Evolutionary conservation across 2,797 vertebrate genomes (phyloP).

Genomic region (Eulemur coronatus): DNA sequence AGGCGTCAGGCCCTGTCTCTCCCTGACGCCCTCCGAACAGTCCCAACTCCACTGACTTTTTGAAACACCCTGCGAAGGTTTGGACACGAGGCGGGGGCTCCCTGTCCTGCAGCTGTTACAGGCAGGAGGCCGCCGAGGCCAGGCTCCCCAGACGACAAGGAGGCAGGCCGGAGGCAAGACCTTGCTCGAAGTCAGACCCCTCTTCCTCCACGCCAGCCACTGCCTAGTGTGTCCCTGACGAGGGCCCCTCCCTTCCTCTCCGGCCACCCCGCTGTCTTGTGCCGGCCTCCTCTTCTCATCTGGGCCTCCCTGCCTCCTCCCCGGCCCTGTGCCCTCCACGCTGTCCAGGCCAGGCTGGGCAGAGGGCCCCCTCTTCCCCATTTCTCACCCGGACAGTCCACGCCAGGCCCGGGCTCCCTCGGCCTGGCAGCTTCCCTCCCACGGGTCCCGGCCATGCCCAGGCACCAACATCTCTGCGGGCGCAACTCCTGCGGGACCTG

Average conservation of each 20-base stretch:
- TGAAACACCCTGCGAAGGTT: background rate
- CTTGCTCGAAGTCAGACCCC: background rate
- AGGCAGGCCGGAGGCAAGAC: background rate
- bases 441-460: accelerated
- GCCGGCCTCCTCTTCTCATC: background rate
- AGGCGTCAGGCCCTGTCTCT: accelerated
- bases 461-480: background rate
- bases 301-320: background rate
- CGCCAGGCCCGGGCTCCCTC: background rate
- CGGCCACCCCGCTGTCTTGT: background rate
- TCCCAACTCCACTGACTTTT: background rate
- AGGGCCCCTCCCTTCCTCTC: background rate
- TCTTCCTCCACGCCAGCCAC: background rate
- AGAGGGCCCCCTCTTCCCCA: background rate
- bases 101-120: background rate
- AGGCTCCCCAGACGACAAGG: background rate
- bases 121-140: background rate
- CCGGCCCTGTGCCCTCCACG: background rate
- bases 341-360: background rate
- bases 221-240: too few relatives aligned
- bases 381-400: background rate
- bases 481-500: accelerated
- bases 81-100: background rate
- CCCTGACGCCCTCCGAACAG: background rate
- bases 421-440: background rate